A percentile compares a stretch with the other conserved stretches of the same genome.
Conservation (phyloP, 1,140 invertebrate species). For the Cydia amplana region DNA sequence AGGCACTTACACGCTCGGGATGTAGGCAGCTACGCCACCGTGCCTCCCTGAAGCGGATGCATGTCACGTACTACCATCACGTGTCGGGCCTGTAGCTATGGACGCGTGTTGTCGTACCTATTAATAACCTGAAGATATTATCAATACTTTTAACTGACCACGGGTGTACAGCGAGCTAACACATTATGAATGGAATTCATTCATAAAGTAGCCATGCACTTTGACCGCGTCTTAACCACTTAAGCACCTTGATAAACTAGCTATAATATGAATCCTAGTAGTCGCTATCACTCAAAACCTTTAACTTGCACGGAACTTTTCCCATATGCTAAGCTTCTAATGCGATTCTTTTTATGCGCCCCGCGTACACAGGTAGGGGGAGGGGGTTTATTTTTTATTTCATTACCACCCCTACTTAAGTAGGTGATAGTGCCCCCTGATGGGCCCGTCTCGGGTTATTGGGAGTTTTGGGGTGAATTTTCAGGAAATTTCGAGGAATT, state of each 20-base stretch:
- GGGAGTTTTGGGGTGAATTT: slow-evolving; percentile 5
- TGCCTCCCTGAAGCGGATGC: too few species aligned
- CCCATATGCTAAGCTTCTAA: slow-evolving; percentile 32
- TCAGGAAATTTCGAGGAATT: neutral
- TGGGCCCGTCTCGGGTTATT: slow-evolving; percentile 20
- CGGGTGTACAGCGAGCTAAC: too few species aligned
- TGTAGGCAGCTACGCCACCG: too few species aligned
- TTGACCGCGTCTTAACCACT: too few species aligned
- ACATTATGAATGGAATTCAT: too few species aligned
- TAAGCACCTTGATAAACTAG: neutral
- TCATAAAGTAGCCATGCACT: too few species aligned
- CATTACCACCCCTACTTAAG: slow-evolving; percentile 45
- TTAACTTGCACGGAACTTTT: neutral
- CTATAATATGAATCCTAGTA: neutral
- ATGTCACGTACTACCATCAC: too few species aligned
- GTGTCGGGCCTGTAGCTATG: too few species aligned
- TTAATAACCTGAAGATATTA: too few species aligned
- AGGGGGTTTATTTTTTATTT: slow-evolving; percentile 43
- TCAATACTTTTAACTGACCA: too few species aligned
- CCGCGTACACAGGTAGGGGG: slow-evolving; percentile 37
- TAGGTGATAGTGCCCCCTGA: slow-evolving; percentile 39
- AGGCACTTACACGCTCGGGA: too few species aligned
- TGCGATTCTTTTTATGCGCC: slow-evolving; percentile 41
- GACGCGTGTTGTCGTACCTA: too few species aligned
- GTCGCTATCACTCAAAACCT: neutral